phyloP scores from a whole-genome alignment of 1,140 invertebrate genomes.

The Bacillus rossius region DNA sequence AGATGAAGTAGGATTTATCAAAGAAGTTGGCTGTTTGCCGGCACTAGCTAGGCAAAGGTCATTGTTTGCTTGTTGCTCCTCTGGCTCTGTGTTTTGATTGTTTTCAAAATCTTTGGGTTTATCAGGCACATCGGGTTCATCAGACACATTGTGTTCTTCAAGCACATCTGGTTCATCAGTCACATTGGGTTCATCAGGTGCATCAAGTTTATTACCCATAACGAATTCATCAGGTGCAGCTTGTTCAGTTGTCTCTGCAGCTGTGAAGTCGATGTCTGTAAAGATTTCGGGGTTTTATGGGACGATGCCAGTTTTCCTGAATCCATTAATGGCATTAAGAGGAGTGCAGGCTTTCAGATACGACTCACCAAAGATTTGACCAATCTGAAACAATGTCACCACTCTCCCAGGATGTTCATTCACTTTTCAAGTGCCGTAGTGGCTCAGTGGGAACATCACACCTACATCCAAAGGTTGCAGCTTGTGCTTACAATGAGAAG shows the following conservation, averaged over 20 bases:
- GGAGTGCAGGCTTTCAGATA: slow-evolving; percentile 31
- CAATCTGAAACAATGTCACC: slow-evolving; percentile 30
- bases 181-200: too few species aligned
- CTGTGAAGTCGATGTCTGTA: slow-evolving; percentile 14
- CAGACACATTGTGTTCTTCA: too few species aligned
- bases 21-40: too few species aligned
- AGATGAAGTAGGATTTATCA: too few species aligned
- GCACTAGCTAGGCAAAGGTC: too few species aligned
- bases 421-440: slow-evolving; percentile 22
- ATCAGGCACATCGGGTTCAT: too few species aligned
- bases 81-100: too few species aligned
- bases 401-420: slow-evolving; percentile 23
- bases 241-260: background rate
- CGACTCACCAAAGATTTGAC: slow-evolving; percentile 29
- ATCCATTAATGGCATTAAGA: slow-evolving; percentile 27
- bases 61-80: too few species aligned
- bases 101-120: too few species aligned
- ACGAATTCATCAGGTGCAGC: too few species aligned
- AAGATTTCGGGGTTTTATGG: slow-evolving; percentile 31
- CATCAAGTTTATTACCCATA: too few species aligned
- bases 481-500: slow-evolving; percentile 35
- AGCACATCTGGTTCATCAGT: too few species aligned
- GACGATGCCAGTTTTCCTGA: slow-evolving; percentile 28
- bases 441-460: slow-evolving; percentile 31
- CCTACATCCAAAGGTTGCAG: slow-evolving; percentile 41